phyloP scores from a whole-genome alignment of 1,140 invertebrate species.

The Coelopa frigida region DNA sequence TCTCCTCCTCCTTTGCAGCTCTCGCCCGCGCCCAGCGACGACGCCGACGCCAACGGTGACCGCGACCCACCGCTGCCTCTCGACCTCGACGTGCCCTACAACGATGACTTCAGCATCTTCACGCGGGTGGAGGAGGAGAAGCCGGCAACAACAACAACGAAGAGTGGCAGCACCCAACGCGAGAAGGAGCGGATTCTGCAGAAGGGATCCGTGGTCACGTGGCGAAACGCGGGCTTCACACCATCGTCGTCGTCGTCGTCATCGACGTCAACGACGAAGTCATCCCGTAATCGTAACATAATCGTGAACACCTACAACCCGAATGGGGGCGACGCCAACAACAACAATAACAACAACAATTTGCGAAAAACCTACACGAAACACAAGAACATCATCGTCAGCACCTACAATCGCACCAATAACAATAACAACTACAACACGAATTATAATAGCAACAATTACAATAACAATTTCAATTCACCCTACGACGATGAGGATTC shows the following conservation, averaged over 20 bases:
- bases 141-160: neutral
- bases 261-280: slow-evolving; percentile 19
- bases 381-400: slow-evolving; percentile 43
- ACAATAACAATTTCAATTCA: slow-evolving; percentile 42
- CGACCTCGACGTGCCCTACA: slow-evolving; percentile 56
- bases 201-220: slow-evolving; percentile 10
- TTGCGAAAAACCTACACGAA: slow-evolving; percentile 39
- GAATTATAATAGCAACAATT: slow-evolving; percentile 15
- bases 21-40: slow-evolving; percentile 10
- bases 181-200: slow-evolving; percentile 1
- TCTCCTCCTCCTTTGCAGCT: slow-evolving; percentile 8
- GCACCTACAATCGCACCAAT: slow-evolving; percentile 37
- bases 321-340: slow-evolving; percentile 27
- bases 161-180: slow-evolving; percentile 1
- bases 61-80: slow-evolving; percentile 54
- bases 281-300: slow-evolving; percentile 41
- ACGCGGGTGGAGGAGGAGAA: slow-evolving; percentile 2
- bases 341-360: slow-evolving; percentile 14
- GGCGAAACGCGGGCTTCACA: slow-evolving; percentile 11
- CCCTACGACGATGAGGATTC: slow-evolving; percentile 23
- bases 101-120: slow-evolving; percentile 50
- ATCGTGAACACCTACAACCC: slow-evolving; percentile 44
- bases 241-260: neutral
- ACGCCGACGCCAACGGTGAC: slow-evolving; percentile 48
- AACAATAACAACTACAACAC: slow-evolving; percentile 35